Base-by-base conservation (phyloP, 2,797 vertebrate genomes). In the Myripristis jacobus region DNA sequence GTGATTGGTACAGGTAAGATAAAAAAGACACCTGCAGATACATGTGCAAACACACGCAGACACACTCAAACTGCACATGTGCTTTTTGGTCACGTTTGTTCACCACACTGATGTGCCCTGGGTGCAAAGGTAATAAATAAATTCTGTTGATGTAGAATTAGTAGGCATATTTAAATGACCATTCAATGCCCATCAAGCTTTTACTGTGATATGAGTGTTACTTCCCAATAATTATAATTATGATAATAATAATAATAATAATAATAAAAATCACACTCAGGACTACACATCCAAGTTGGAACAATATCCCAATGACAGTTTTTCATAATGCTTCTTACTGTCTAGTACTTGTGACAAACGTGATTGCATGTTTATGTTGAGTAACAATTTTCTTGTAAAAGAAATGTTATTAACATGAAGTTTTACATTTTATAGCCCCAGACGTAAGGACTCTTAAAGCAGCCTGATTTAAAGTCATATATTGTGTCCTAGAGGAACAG, bases 1-100 rank as follows among this genome's bases (percentile, higher is more conserved):
- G 98, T 99, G 75, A 99, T 99, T 70, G 98, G 97, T 55, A 95
- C 97, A 94, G 98, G 97, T 99, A 81, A 84, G 75, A 71, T 53
- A 18, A 58, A 18, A 43, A 24, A 57, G 12, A 21, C 12, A 43
- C 10, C 1, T 12, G 52, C 19, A 63, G 31, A 43, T 22, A 29
- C 64, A 55, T 52, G 55, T 21, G 29, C 7, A 59, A 46, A 11
- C 9, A 50, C 13, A 62, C 16, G 52, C 5, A 34, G 2, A 29
- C 31, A 29, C 15, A 38, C 24, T 62, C 21, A 15, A 50, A 48
- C 21, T 48, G 18, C n/a, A n/a, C n/a, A n/a, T n/a, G n/a, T n/a
- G n/a, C n/a, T n/a, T n/a, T n/a, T n/a, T n/a, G n/a, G n/a, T n/a
- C n/a, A n/a, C n/a, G n/a, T n/a, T n/a, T 61, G 3, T 18, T 31